Evolutionary conservation across 2,797 vertebrate species (phyloP).

Genomic region (Meriones psammophilus): DNA sequence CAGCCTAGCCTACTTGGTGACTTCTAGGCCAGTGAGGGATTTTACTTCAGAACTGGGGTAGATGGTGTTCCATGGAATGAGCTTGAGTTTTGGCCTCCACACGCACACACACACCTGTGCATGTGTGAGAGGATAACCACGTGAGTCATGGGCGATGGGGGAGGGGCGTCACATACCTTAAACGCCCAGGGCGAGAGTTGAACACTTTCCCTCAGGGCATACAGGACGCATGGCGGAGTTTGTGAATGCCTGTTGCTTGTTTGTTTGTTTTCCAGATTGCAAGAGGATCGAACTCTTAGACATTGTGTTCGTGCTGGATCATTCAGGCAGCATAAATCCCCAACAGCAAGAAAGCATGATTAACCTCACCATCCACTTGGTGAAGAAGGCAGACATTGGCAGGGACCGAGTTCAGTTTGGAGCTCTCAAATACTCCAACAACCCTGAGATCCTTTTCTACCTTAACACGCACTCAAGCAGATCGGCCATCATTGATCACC

Average conservation of each 20-base stretch:
- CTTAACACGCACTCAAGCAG: conserved; percentile 85
- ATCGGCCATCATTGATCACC: conserved; percentile 74
- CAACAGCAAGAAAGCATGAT: conserved; percentile 81
- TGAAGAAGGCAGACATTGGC: conserved; percentile 88
- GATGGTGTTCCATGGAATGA: neutral
- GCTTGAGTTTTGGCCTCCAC: neutral
- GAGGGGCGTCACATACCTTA: neutral
- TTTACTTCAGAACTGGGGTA: neutral
- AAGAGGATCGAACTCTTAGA: conserved; percentile 84
- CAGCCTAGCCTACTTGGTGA: neutral
- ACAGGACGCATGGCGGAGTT: neutral
- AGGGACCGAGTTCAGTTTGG: conserved; percentile 89
- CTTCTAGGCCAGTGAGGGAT: neutral
- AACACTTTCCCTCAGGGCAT: neutral
- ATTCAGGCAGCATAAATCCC: conserved; percentile 78
- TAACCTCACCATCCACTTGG: conserved; percentile 83
- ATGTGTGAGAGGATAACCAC: neutral
- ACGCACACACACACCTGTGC: no score
- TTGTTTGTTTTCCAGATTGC: conserved; percentile 84
- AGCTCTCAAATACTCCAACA: conserved; percentile 90
- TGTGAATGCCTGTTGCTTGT: neutral
- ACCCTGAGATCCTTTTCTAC: conserved; percentile 86
- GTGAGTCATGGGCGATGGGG: neutral
- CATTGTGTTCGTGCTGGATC: conserved; percentile 88
- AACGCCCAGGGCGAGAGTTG: neutral